A percentile compares a stretch with the other conserved stretches of the same genome.
These are phyloP conservation scores for Eulithis testata DNA, from an alignment of 2,888 invertebrate genomes.

Conservation along the genomic window DNA sequence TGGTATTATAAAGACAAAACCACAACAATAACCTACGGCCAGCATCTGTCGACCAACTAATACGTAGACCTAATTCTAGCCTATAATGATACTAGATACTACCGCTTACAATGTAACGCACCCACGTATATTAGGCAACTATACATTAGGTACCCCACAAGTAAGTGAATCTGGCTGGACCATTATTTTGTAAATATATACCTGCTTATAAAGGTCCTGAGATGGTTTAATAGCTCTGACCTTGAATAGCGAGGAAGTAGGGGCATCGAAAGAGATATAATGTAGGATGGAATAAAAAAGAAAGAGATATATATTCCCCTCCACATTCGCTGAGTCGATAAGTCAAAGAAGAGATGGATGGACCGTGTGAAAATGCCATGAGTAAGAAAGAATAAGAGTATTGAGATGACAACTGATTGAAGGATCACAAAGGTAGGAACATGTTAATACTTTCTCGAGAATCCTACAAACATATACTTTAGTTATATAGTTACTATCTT, in stretches of 20 bases:
- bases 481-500: not conserved
- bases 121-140: conserved; percentile 4
- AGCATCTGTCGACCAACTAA: conserved; percentile 1
- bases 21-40: not conserved
- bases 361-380: no score
- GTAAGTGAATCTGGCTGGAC: not conserved
- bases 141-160: not conserved
- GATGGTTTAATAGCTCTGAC: no score
- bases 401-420: no score
- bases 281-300: no score
- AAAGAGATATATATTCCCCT: no score
- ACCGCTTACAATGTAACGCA: conserved; percentile 2
- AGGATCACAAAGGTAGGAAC: no score
- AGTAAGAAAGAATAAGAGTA: no score
- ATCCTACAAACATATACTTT: not conserved
- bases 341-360: no score
- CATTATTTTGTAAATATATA: not conserved
- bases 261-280: no score
- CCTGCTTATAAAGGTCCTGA: not conserved
- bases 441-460: not conserved
- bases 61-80: conserved; percentile 3
- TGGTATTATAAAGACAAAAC: not conserved
- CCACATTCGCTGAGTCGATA: no score
- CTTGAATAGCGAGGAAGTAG: no score
- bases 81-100: conserved; percentile 1